Percentiles rank a stretch among this genome's conserved stretches.
phyloP scores from a whole-genome alignment of 2,888 invertebrate genomes.

The Luperina testacea region DNA sequence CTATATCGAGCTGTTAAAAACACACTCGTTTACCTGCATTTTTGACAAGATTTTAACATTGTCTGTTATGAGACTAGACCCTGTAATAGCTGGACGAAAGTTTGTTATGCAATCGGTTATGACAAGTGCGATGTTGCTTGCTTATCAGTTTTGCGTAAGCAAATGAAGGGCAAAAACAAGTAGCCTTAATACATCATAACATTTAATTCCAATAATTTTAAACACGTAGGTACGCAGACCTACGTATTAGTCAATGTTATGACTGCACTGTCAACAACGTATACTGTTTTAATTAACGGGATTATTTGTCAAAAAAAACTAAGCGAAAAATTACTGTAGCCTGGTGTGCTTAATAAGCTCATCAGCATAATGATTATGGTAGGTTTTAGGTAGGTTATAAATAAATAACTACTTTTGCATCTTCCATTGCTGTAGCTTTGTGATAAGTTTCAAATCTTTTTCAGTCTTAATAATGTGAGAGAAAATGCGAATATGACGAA shows the following conservation, averaged over 20 bases:
- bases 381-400: background rate
- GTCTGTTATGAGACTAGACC: background rate
- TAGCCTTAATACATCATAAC: conserved; percentile 19
- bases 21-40: background rate
- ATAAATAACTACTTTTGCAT: background rate
- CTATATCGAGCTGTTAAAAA: background rate
- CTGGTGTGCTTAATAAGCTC: background rate
- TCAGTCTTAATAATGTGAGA: background rate
- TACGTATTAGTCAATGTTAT: conserved; percentile 5
- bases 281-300: background rate
- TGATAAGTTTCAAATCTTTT: background rate
- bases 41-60: background rate
- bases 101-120: conserved; percentile 39
- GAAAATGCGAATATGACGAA: background rate
- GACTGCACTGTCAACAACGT: background rate
- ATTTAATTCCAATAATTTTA: conserved; percentile 27
- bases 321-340: background rate
- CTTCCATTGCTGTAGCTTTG: background rate
- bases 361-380: background rate
- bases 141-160: conserved; percentile 52
- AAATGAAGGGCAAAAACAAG: conserved; percentile 49
- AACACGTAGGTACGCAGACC: background rate
- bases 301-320: background rate
- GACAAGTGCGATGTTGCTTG: conserved; percentile 27
- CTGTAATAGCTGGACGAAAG: conserved; percentile 25